Percentiles rank a stretch among this genome's conserved stretches.
Conservation (phyloP, 2,113 vertebrate species). For the Scatophagus argus region DNA sequence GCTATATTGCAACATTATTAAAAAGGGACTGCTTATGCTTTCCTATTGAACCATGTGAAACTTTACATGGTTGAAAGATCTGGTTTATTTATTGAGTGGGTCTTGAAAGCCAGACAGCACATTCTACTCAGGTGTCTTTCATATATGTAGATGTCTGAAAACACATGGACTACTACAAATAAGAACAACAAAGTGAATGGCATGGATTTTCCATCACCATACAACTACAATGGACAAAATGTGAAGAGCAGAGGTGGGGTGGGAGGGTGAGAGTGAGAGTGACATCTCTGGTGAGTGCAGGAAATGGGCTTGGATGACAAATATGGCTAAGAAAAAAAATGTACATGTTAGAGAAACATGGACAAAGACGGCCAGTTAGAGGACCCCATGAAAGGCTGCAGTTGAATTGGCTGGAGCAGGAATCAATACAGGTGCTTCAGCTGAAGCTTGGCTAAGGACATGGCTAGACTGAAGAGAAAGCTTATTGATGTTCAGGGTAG, state of each 20-base stretch:
- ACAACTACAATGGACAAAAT: slow-evolving; percentile 67
- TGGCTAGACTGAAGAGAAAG: slow-evolving; percentile 36
- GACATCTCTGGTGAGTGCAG: slow-evolving; percentile 58
- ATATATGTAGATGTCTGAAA: slow-evolving; percentile 45
- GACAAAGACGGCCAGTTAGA: slow-evolving; percentile 58
- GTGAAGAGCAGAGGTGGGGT: slow-evolving; percentile 45
- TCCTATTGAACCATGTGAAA: slow-evolving; percentile 43
- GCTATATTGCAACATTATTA: slow-evolving; percentile 83
- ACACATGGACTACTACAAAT: slow-evolving; percentile 43
- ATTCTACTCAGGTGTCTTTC: slow-evolving; percentile 52
- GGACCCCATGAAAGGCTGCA: slow-evolving; percentile 56
- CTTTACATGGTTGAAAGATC: slow-evolving; percentile 21
- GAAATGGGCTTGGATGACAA: slow-evolving; percentile 66
- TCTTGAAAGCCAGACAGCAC: slow-evolving; percentile 42
- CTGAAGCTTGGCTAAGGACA: slow-evolving; percentile 46
- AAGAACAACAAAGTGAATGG: slow-evolving; percentile 65
- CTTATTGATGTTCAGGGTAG: slow-evolving; percentile 55
- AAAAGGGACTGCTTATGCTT: slow-evolving; percentile 52
- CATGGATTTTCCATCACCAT: slow-evolving; percentile 64
- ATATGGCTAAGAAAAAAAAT: slow-evolving; percentile 44
- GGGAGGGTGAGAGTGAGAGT: neutral
- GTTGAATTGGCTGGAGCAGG: slow-evolving; percentile 53
- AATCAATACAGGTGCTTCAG: slow-evolving; percentile 72
- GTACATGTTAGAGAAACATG: slow-evolving; percentile 33
- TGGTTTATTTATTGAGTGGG: slow-evolving; percentile 50